Conservation (phyloP, 1,140 invertebrate species). For the Gyrodactylus bullatarudis region DNA sequence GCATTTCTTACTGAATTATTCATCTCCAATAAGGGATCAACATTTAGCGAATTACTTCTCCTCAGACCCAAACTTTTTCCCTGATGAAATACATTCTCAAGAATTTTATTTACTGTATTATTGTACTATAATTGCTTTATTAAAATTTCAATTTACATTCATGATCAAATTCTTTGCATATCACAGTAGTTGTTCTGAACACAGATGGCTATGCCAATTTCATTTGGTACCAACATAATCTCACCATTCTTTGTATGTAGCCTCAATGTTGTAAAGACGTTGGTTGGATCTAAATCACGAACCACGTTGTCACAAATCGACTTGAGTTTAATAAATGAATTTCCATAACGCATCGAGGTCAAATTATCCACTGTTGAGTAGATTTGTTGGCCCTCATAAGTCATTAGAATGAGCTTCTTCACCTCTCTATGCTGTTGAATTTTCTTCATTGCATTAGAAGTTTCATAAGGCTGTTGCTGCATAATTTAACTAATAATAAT, state of each 20-base stretch:
- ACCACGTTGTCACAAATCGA: not conserved
- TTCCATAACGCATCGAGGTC: not conserved
- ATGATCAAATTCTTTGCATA: not conserved
- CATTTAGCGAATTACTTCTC: not conserved
- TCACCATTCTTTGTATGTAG: not conserved
- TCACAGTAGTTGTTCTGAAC: not conserved
- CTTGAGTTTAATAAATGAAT: not conserved
- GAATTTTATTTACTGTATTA: not conserved
- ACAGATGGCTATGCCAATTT: not conserved
- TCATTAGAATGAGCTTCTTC: not conserved
- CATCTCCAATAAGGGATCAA: too few species aligned
- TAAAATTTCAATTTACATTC: too few species aligned
- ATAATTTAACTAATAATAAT: too few species aligned
- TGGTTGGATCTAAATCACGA: not conserved
- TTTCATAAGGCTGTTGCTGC: too few species aligned
- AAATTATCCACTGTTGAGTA: not conserved
- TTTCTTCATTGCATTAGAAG: not conserved
- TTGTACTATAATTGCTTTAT: not conserved
- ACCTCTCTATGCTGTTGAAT: not conserved
- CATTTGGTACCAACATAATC: not conserved
- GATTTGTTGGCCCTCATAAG: not conserved
- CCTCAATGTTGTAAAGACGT: not conserved
- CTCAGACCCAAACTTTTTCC: not conserved
- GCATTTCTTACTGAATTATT: too few species aligned
- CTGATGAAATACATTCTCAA: not conserved